Evolutionary conservation across 2,888 invertebrate species (phyloP).

Genomic region (Drosophila aldrichi): DNA sequence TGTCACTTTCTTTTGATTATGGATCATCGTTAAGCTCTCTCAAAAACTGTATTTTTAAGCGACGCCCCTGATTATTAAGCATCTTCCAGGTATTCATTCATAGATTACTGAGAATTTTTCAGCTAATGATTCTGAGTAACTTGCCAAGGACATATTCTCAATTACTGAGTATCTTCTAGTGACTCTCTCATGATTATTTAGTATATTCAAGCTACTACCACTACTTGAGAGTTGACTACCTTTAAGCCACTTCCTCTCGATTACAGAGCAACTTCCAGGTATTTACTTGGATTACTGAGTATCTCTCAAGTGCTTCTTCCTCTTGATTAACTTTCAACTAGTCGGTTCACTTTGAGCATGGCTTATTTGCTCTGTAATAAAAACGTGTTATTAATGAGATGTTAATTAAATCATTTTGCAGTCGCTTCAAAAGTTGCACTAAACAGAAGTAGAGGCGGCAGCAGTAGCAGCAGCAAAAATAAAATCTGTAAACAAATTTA

Average conservation of each 20-base stretch:
- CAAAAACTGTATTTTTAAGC: no score
- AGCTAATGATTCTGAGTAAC: no score
- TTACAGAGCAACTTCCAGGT: background rate
- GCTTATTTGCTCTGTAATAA: background rate
- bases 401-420: slow-evolving; percentile 23
- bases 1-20: no score
- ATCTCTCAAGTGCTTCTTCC: background rate
- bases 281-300: background rate
- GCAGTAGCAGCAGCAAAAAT: background rate
- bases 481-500: slow-evolving; percentile 11
- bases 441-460: background rate
- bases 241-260: background rate
- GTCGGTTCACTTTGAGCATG: background rate
- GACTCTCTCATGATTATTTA: background rate
- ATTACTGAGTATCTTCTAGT: background rate
- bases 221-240: background rate
- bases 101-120: no score
- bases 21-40: no score
- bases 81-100: no score
- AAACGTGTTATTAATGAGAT: slow-evolving; percentile 23
- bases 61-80: no score
- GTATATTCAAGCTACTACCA: background rate
- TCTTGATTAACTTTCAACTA: background rate
- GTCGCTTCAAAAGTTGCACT: slow-evolving; percentile 16
- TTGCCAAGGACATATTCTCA: no score